Conservation (phyloP, 1,140 invertebrate species). For the Zaprionus ornatus region DNA sequence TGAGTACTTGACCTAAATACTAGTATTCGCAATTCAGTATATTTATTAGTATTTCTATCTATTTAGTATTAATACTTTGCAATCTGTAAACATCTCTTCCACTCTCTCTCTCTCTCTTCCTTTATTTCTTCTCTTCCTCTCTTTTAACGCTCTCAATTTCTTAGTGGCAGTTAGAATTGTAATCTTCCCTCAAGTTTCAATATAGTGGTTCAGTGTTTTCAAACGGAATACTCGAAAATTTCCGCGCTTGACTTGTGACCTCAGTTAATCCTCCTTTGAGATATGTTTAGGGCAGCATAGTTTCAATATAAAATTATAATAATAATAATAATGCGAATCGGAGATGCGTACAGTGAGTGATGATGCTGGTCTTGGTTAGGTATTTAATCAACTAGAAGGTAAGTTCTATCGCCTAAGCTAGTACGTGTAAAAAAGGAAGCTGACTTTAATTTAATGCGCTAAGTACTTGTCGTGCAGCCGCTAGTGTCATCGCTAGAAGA, state of each 20-base stretch:
- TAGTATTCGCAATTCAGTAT: conserved; percentile 4
- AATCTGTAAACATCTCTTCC: conserved; percentile 35
- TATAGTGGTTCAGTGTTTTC: conserved; percentile 9
- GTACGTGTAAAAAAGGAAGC: background rate
- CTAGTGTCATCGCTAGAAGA: background rate
- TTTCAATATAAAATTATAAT: conserved; percentile 4
- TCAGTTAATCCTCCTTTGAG: conserved; percentile 12
- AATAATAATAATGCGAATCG: conserved; percentile 8
- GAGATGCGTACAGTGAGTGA: background rate
- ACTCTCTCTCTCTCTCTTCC: background rate
- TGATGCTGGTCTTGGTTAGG: background rate
- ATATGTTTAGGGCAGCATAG: conserved; percentile 13
- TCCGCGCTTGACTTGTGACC: conserved; percentile 16
- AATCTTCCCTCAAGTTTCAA: background rate
- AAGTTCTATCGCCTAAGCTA: conserved; percentile 2
- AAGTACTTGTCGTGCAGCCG: background rate
- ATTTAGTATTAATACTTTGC: conserved; percentile 64
- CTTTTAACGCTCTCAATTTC: conserved; percentile 6
- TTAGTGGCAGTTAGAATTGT: conserved; percentile 51
- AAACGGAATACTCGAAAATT: background rate
- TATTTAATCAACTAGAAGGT: conserved; percentile 9
- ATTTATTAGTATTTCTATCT: conserved; percentile 33
- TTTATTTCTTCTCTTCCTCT: background rate
- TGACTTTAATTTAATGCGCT: conserved; percentile 14
- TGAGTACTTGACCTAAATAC: conserved; percentile 2